Conservation (phyloP, 2,888 invertebrate species). For the Polydesmus complanatus region DNA sequence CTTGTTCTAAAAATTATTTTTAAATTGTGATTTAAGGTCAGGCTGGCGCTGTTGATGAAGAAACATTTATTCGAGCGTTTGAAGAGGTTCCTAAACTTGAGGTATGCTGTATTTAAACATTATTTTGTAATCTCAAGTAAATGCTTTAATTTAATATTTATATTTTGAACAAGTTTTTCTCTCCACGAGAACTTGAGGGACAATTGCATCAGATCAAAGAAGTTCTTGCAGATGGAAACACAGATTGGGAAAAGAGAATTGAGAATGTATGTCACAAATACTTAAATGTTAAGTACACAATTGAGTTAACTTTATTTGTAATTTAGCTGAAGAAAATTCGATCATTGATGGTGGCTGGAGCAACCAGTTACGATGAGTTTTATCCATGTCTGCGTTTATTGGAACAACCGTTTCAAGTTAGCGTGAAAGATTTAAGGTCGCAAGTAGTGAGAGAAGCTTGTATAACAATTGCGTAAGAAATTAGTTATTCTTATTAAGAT, state of each 20-base stretch:
- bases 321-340: slow-evolving; percentile 70
- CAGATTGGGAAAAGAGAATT: slow-evolving; percentile 90
- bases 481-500: slow-evolving; percentile 9
- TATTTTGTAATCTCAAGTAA: not conserved
- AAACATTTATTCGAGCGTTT: slow-evolving; percentile 72
- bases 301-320: slow-evolving; percentile 19
- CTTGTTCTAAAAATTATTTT: not conserved
- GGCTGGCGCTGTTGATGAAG: slow-evolving; percentile 80
- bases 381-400: slow-evolving; percentile 57
- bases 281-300: not conserved
- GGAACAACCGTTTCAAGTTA: slow-evolving; percentile 64
- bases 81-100: slow-evolving; percentile 66
- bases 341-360: slow-evolving; percentile 66
- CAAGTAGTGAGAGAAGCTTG: slow-evolving; percentile 93
- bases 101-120: slow-evolving; percentile 23
- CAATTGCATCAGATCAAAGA: slow-evolving; percentile 58
- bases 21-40: slow-evolving; percentile 5
- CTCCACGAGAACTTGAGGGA: slow-evolving; percentile 68
- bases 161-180: slow-evolving; percentile 49
- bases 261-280: slow-evolving; percentile 53
- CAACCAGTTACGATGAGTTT: slow-evolving; percentile 58
- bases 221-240: slow-evolving; percentile 59
- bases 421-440: slow-evolving; percentile 77
- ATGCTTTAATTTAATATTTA: slow-evolving; percentile 4
- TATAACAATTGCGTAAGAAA: slow-evolving; percentile 75